Conservation (phyloP, 2,797 vertebrate species). For the Enteromius fasciolatus region DNA sequence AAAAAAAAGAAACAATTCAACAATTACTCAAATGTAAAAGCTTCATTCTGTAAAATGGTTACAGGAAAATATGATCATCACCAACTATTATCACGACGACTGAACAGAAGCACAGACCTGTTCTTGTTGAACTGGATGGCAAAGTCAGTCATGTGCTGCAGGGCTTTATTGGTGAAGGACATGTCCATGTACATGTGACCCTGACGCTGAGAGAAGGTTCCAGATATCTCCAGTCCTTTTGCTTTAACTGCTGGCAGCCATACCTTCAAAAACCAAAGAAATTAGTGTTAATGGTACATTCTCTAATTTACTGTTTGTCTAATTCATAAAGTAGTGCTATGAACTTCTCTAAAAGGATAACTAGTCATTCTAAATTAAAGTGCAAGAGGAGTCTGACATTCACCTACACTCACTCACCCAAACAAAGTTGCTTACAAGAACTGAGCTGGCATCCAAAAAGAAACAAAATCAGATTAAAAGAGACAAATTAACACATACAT, state of each 20-base stretch:
- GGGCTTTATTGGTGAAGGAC: conserved; percentile 96
- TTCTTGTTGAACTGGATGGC: conserved; percentile 99
- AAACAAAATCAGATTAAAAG: conserved; percentile 15
- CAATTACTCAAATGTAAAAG: not conserved
- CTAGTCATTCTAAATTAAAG: conserved; percentile 16
- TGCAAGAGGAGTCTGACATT: conserved; percentile 9
- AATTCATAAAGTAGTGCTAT: not conserved
- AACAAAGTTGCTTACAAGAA: conserved; percentile 6
- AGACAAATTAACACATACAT: not conserved
- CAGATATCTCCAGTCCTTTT: conserved; percentile 94
- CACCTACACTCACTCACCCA: conserved; percentile 27
- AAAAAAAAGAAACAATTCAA: not conserved
- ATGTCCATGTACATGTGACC: conserved; percentile 99
- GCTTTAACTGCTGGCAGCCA: conserved; percentile 98
- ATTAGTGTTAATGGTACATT: not conserved
- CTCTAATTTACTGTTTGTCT: not conserved
- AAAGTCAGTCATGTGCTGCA: conserved; percentile 99
- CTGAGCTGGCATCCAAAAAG: conserved; percentile 25
- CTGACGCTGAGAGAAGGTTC: conserved; percentile 94
- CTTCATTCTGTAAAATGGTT: not conserved
- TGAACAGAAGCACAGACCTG: conserved; percentile 77
- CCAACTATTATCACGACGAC: not conserved
- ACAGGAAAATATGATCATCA: not conserved
- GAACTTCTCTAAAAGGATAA: not conserved
- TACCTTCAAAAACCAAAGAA: conserved; percentile 74